phyloP scores from a whole-genome alignment of 2,113 vertebrate genomes.

The Hippocampus barbouri region DNA sequence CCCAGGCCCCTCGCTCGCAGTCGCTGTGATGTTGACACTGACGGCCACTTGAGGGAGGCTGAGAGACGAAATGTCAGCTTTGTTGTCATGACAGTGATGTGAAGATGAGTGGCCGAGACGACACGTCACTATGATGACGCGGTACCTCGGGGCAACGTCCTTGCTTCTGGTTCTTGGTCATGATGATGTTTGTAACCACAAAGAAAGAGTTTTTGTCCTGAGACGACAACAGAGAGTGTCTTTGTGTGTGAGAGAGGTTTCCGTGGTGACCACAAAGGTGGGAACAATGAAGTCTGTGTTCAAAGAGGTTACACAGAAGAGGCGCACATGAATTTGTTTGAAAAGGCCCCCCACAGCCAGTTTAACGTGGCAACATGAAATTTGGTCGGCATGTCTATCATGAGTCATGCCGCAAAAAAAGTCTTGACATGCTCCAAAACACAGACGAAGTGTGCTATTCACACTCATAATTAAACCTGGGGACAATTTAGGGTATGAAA shows the following conservation, averaged over 20 bases:
- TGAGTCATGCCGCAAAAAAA: not conserved
- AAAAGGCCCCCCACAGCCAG: not conserved
- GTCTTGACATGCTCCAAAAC: no score
- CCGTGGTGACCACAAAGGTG: not conserved
- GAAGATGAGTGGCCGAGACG: not conserved
- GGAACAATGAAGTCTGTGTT: not conserved
- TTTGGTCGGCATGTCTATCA: not conserved
- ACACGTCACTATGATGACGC: not conserved
- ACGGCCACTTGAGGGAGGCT: constrained; percentile 52
- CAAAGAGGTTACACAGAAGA: not conserved
- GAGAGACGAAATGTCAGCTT: constrained; percentile 23
- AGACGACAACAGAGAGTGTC: not conserved
- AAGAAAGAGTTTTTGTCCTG: constrained; percentile 77
- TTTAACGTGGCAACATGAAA: not conserved
- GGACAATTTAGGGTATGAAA: no score
- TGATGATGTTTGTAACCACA: constrained; percentile 73
- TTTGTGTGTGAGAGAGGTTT: not conserved
- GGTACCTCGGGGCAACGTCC: constrained; percentile 73
- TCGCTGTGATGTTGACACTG: constrained; percentile 65
- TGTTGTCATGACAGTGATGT: not conserved
- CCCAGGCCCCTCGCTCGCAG: constrained; percentile 68
- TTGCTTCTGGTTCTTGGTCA: constrained; percentile 72
- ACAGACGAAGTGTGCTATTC: not conserved
- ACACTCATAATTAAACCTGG: no score
- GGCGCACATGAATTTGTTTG: not conserved